phyloP scores from a whole-genome alignment of 2,888 invertebrate species.

The Amitus sp. region DNA sequence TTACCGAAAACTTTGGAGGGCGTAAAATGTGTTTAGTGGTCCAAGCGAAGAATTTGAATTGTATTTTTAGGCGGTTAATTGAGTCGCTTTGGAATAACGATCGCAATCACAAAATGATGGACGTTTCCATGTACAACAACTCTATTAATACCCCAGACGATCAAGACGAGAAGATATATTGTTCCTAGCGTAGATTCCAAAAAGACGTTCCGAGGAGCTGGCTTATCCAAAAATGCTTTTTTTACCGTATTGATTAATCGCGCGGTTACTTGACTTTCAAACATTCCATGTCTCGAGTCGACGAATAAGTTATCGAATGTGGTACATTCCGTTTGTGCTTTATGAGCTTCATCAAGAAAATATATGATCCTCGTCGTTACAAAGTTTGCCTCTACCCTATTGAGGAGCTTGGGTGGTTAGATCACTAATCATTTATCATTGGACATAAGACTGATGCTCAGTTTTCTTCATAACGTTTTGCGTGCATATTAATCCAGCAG shows the following conservation, averaged over 20 bases:
- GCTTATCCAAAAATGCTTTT: too few species aligned
- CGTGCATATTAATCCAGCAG: conserved; percentile 29
- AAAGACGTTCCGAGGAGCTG: too few species aligned
- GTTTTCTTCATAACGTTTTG: conserved; percentile 39
- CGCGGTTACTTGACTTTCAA: background rate
- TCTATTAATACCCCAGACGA: too few species aligned
- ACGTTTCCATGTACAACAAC: too few species aligned
- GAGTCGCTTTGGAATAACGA: background rate
- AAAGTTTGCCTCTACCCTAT: conserved; percentile 40
- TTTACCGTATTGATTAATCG: background rate
- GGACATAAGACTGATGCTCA: conserved; percentile 38
- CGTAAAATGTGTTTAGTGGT: background rate
- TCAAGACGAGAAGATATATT: too few species aligned
- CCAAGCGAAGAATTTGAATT: background rate
- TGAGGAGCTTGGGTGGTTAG: conserved; percentile 39
- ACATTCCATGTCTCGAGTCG: background rate
- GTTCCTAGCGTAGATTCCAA: too few species aligned
- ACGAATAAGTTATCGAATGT: conserved; percentile 13
- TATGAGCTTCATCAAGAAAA: conserved; percentile 57
- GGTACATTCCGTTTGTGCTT: conserved; percentile 50
- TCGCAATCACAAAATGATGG: too few species aligned
- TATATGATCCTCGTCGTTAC: conserved; percentile 50
- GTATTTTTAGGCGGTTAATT: background rate
- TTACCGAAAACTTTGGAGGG: background rate
- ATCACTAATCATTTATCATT: conserved; percentile 37